Percentiles rank a stretch among this genome's conserved stretches.
phyloP scores from a whole-genome alignment of 2,888 invertebrate species.

The Aleiodes testaceus region DNA sequence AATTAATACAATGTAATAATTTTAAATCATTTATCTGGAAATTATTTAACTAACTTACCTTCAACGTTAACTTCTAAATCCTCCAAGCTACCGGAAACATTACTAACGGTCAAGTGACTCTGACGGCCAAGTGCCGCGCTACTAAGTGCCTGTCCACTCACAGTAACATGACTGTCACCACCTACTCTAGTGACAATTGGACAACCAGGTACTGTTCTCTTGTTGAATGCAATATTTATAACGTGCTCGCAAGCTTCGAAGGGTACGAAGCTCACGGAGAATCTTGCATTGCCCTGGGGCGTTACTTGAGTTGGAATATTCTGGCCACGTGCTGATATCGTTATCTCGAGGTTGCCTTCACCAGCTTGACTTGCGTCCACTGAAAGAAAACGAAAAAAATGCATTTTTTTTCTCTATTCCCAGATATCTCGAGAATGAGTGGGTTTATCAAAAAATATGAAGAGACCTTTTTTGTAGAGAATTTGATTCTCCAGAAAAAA shows the following conservation, averaged over 20 bases:
- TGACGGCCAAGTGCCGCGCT: conserved; percentile 71
- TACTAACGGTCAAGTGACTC: conserved; percentile 73
- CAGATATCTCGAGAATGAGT: no score
- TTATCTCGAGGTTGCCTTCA: conserved; percentile 97
- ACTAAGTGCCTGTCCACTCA: conserved; percentile 77
- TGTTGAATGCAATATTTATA: conserved; percentile 98
- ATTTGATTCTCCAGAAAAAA: no score
- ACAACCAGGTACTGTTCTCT: conserved; percentile 89
- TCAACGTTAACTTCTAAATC: conserved; percentile 97
- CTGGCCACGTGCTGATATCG: conserved; percentile 92
- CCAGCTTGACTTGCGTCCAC: conserved; percentile 98
- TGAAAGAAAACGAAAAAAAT: conserved; percentile 57
- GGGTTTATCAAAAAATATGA: no score
- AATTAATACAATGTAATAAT: conserved; percentile 1
- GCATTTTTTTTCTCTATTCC: no score
- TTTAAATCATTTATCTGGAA: conserved; percentile 10
- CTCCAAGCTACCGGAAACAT: conserved; percentile 90
- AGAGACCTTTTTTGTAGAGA: no score
- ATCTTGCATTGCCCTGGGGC: conserved; percentile 91
- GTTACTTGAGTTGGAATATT: conserved; percentile 97
- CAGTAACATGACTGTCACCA: conserved; percentile 77
- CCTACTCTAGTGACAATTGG: conserved; percentile 90
- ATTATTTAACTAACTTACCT: conserved; percentile 78
- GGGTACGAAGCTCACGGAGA: conserved; percentile 97
- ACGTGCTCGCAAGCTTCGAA: conserved; percentile 95